Conservation (phyloP, 2,888 invertebrate species). For the Drosophila mettleri region DNA sequence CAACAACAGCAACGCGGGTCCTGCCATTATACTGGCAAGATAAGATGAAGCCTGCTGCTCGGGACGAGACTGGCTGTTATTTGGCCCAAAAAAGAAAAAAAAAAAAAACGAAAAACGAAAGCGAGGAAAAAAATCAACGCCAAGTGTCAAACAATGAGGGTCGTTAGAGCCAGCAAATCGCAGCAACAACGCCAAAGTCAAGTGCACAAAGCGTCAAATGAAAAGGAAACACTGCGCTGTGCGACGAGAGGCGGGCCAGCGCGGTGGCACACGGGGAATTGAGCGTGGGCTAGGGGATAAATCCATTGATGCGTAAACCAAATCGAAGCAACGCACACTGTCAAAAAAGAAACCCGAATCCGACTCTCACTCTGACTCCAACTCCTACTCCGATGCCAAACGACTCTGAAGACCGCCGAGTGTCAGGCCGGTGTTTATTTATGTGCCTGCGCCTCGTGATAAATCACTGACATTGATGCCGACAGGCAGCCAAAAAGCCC, state of each 20-base stretch:
- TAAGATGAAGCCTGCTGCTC: conserved; percentile 36
- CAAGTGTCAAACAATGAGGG: conserved; percentile 78
- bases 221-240: conserved; percentile 63
- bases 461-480: conserved; percentile 79
- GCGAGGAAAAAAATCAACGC: conserved; percentile 74
- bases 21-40: conserved; percentile 66
- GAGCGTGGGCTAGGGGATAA: conserved; percentile 45
- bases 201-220: conserved; percentile 79
- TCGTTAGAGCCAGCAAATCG: conserved; percentile 77
- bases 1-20: conserved; percentile 31
- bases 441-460: conserved; percentile 72
- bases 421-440: conserved; percentile 70
- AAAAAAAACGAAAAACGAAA: conserved; percentile 1
- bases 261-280: conserved; percentile 1
- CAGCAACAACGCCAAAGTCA: conserved; percentile 64
- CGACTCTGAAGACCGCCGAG: conserved; percentile 47
- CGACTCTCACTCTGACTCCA: conserved; percentile 24
- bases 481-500: conserved; percentile 42
- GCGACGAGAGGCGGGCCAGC: not conserved
- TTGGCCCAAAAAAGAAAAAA: conserved; percentile 40
- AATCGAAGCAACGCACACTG: conserved; percentile 71
- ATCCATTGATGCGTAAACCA: conserved; percentile 75
- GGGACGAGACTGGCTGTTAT: conserved; percentile 26
- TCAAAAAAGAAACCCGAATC: conserved; percentile 54
- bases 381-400: conserved; percentile 30